Evolutionary conservation across 1,140 invertebrate genomes (phyloP), one percentile per base, ranked within the genome.

Genomic region (Frieseomelitta varia): DNA sequence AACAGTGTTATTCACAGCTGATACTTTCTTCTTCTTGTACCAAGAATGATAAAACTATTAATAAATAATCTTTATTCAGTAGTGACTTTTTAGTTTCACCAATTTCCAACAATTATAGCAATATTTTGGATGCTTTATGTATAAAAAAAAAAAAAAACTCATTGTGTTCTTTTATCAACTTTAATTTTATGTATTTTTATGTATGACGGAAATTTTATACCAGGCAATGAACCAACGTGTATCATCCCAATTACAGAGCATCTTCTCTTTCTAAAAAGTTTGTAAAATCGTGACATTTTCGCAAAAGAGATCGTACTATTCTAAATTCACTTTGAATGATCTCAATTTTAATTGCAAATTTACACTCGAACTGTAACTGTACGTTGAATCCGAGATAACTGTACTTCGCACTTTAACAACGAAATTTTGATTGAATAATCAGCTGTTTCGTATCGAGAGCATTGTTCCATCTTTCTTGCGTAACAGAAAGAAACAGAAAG

Each of bases 191-290:
- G 3, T n/a, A 68, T 12, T 34, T 27, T 76, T 85, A 10, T 71
- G 80, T 69, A 56, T 82, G 67, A 39, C 53, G 27, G 68, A 61
- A 78, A 71, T 77, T 30, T 80, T 56, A 88, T 93, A 96, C 97
- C 97, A 93, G 97, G 97, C 73, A 97, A 93, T 34, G 97, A 96
- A 87, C 93, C 94, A 2, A 97, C 95, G 91, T 98, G 97, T 87
- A 98, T 95, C 97, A 98, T 97, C 84, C 97, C 97, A 91, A 98
- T 97, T 68, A 97, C 92, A 77, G 95, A 94, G 89, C 94, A 95
- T 91, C 89, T 92, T 34, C 84, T 81, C 77, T 92, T 91, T 4
- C 89, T 88, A 85, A 95, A 95, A 75, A 95, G 51, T 75, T 91
- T 89, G 10, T 87, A 51, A 79, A 95, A 95, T 39, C 91, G 85